Percentiles rank a stretch among this genome's conserved stretches.
These are phyloP conservation scores for Cylindroiulus punctatus DNA, from an alignment of 2,888 invertebrate species.

Conservation along the genomic window DNA sequence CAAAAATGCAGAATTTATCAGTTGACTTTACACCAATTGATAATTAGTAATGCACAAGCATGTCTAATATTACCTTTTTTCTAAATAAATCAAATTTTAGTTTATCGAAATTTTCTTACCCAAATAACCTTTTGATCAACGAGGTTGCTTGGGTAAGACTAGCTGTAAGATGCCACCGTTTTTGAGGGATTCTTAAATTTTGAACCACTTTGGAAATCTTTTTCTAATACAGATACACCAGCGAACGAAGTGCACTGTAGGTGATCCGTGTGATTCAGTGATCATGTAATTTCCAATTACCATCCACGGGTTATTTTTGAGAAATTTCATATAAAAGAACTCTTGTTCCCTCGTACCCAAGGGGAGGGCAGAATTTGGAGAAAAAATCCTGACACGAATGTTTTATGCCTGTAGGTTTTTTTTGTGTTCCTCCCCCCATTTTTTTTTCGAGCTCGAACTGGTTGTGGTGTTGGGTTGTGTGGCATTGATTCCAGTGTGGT, in stretches of 20 bases:
- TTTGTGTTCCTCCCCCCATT: neutral
- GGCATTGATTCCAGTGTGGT: slow-evolving; percentile 33
- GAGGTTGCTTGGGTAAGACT: too few species aligned
- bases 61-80: too few species aligned
- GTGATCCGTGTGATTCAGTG: neutral
- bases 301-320: neutral
- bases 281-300: slow-evolving; percentile 35
- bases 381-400: slow-evolving; percentile 42
- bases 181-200: too few species aligned
- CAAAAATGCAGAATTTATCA: too few species aligned
- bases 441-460: slow-evolving; percentile 19
- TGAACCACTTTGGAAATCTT: too few species aligned
- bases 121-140: too few species aligned
- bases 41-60: too few species aligned
- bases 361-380: neutral
- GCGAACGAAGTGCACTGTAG: neutral
- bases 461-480: slow-evolving; percentile 43
- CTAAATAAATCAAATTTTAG: too few species aligned
- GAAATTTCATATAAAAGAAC: slow-evolving; percentile 30
- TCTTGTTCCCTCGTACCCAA: slow-evolving; percentile 19
- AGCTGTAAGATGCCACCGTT: too few species aligned
- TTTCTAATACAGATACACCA: too few species aligned
- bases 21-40: too few species aligned
- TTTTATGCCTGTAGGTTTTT: slow-evolving; percentile 28
- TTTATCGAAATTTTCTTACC: too few species aligned